Base-by-base conservation (phyloP, 92 coral and sea anemone genomes). In the Galaxea fascicularis region DNA sequence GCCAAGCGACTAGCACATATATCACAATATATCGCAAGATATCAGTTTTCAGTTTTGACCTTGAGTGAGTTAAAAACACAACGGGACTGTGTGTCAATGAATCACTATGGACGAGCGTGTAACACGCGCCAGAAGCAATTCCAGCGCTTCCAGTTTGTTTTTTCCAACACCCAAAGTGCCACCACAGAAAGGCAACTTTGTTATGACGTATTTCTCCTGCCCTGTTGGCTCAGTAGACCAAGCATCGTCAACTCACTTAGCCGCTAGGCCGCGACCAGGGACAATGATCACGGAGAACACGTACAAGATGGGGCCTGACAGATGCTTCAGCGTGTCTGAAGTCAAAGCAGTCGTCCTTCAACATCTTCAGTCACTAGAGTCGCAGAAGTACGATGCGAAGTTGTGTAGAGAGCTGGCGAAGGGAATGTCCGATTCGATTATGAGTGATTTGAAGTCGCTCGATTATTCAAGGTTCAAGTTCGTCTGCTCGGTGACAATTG, bases 401-500 rank as follows among this genome's bases (percentile, higher is more conserved):
- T 75, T 88, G 18, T 84, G 98, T 57, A 89, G 97, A 16, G 98
- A 97, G 45, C 75, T 91, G 15, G 90, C 94, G 9, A 97, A 97
- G 65, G 80, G 73, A 26, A 76, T 94, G 57, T 97, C 97, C 7
- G 88, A 97, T 86, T 77, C 89, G 5, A 94, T 97, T 24, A 89
- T 93, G 89, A 90, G 87, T 22, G 95, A 95, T 12, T 73, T 97
- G 44, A 97, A 97, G 72, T 79, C 59, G 84, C 87, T 97, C 14
- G 98, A 89, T 13, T 74, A 92, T 39, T 29, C 88, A 53, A 91
- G 99, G 70, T 97, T 86, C 62, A 91, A 92, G 82, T 93, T 92
- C 41, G 97, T 97, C 11, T 97, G 98, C 66, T 76, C 98, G 1
- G 98, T 97, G 47, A 91, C 95, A 16, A 97, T 97, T 17, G 99